phyloP scores from a whole-genome alignment of 2,888 invertebrate genomes.

The Rhaphigaster nebulosa region DNA sequence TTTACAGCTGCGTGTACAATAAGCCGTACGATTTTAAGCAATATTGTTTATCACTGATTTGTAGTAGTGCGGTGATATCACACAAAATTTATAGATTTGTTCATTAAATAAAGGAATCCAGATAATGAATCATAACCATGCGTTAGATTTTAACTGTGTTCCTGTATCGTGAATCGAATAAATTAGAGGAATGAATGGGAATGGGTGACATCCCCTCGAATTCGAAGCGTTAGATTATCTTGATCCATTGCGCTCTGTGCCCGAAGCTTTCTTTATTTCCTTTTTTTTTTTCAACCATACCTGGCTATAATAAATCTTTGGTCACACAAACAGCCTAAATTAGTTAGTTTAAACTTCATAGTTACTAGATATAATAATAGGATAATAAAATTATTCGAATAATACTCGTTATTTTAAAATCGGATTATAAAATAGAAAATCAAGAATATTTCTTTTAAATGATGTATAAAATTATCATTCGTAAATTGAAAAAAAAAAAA shows the following conservation, averaged over 20 bases:
- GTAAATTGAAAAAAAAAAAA: too few species aligned
- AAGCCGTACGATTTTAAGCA: too few species aligned
- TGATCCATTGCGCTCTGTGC: not conserved
- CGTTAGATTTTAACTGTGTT: not conserved
- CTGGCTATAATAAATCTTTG: not conserved
- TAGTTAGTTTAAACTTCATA: not conserved
- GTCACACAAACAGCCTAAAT: not conserved
- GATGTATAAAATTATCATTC: too few species aligned
- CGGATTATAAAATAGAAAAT: too few species aligned
- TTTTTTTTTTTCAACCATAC: not conserved
- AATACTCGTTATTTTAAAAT: too few species aligned
- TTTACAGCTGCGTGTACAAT: too few species aligned
- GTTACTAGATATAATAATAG: not conserved
- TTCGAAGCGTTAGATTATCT: not conserved
- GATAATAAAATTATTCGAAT: too few species aligned
- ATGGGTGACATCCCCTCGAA: not conserved
- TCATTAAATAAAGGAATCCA: not conserved
- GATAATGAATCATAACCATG: not conserved
- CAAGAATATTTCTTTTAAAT: too few species aligned
- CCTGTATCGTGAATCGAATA: not conserved
- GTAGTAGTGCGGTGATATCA: too few species aligned
- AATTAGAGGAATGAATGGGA: not conserved
- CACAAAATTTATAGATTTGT: not conserved
- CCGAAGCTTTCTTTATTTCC: not conserved
- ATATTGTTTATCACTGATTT: too few species aligned